These are phyloP conservation scores for Limnephilus lunatus DNA, from an alignment of 2,888 invertebrate species.

Conservation along the genomic window DNA sequence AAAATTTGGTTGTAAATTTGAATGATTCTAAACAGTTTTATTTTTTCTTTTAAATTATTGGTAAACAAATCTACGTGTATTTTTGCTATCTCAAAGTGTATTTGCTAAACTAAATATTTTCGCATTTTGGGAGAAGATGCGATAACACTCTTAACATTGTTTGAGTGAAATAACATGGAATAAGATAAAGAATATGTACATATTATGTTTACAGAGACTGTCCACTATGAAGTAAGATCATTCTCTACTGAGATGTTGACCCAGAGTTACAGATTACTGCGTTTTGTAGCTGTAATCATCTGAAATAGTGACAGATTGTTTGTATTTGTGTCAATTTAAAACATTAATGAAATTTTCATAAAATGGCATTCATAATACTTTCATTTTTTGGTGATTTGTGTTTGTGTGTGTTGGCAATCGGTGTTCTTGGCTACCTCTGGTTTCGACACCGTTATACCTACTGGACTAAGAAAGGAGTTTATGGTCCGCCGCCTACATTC, in stretches of 20 bases:
- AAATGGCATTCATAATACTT: constrained; percentile 52
- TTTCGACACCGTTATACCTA: constrained; percentile 62
- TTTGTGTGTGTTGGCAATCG: constrained; percentile 31
- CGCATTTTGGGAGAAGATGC: not conserved
- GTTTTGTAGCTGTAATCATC: not conserved
- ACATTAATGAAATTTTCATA: not conserved
- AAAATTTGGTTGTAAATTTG: not conserved
- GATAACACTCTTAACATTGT: not conserved
- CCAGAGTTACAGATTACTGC: not conserved
- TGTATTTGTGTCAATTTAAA: not conserved
- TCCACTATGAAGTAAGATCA: not conserved
- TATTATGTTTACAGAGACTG: not conserved
- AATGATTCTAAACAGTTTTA: not conserved
- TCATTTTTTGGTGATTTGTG: constrained; percentile 47
- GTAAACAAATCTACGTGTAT: not conserved
- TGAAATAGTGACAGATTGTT: not conserved
- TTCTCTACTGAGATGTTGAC: not conserved
- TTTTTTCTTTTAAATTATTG: not conserved
- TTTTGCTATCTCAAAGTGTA: not conserved
- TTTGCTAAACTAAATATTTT: not conserved
- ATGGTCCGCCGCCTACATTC: constrained; percentile 56
- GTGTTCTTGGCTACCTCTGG: constrained; percentile 60
- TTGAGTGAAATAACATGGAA: not conserved
- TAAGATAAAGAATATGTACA: not conserved
- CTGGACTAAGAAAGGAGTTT: constrained; percentile 62